These are phyloP conservation scores for Hyperopisus bebe DNA, from an alignment of 2,113 vertebrate species.

Conservation along the genomic window DNA sequence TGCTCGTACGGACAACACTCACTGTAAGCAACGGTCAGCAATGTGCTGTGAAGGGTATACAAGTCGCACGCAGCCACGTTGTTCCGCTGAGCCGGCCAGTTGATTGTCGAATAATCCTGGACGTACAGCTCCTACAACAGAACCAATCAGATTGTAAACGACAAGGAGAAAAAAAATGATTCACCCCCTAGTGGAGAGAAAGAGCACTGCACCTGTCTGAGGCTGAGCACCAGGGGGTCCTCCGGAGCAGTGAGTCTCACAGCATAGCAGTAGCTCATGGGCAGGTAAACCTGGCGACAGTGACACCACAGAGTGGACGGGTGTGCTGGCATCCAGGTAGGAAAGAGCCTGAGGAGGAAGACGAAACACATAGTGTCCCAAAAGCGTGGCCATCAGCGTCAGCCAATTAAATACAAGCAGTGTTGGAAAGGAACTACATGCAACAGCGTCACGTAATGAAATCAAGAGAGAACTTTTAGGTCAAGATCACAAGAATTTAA, in stretches of 20 bases:
- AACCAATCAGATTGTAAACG: background rate
- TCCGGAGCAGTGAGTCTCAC: constrained; percentile 67
- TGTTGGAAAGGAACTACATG: background rate
- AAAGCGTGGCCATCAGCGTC: background rate
- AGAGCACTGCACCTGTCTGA: constrained; percentile 73
- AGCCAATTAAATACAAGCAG: background rate
- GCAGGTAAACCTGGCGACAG: constrained; percentile 91
- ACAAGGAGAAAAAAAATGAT: background rate
- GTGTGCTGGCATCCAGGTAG: constrained; percentile 79
- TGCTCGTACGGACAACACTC: constrained; percentile 23
- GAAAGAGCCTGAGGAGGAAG: constrained; percentile 69
- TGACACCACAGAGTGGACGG: constrained; percentile 92
- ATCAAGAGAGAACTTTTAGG: background rate
- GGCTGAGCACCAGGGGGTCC: constrained; percentile 73
- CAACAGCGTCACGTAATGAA: background rate
- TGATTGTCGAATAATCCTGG: constrained; percentile 76
- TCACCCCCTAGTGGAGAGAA: constrained; percentile 34
- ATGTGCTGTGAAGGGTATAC: constrained; percentile 81
- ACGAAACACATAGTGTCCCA: background rate
- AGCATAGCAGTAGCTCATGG: constrained; percentile 94
- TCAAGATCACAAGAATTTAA: background rate
- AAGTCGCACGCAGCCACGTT: constrained; percentile 75
- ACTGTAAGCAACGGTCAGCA: constrained; percentile 72
- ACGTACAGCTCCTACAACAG: constrained; percentile 81
- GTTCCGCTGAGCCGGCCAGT: constrained; percentile 84